Evolutionary conservation across 2,888 invertebrate species (phyloP), one percentile per base, ranked within the genome.

Genomic region (Artemia sinica): DNA sequence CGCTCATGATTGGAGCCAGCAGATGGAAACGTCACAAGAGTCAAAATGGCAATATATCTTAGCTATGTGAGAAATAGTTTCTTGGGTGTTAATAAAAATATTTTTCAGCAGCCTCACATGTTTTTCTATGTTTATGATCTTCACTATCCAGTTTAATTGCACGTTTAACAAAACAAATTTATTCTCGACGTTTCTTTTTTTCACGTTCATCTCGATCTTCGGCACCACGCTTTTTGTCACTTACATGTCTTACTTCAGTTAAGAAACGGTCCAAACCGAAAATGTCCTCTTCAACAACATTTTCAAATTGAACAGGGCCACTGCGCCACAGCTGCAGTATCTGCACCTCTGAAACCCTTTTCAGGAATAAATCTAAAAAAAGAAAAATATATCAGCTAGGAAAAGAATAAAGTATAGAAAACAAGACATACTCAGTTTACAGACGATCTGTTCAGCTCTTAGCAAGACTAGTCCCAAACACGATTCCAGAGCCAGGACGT

Each of bases 211-310:
- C 82, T 8, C 73, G 70, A 41, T 74, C 73, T 12, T 85, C 85
- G 72, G 84, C 84, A 7, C 85, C 80, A 73, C 86, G 84, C 50
- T 82, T 82, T 71, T 77, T 78, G 75, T 85, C 84, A 75, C 85
- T 86, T 0, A 86, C 90, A 71, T 90, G 86, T 77, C 97, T 97
- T 70, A 95, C 96, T 78, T 94, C 91, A 74, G 89, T 90, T 84
- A 99, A 88, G 84, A 98, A 95, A 81, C 93, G 91, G 82, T 95
- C 95, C 75, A 98, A 82, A 77, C 96, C 97, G 80, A 99, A 99
- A 72, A 96, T 94, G 85, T 99, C 98, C 72, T 82, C 82, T 11
- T 85, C 82, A 73, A 86, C 86, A 41, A 41, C 41, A 73, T 86
- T 86, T 76, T 94, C 92, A 78, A 97, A 97, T 80, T 96, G 94